Percentiles rank a stretch among this genome's conserved stretches.
phyloP scores from a whole-genome alignment of 2,797 vertebrate species.

The Clarias laeviceps region DNA sequence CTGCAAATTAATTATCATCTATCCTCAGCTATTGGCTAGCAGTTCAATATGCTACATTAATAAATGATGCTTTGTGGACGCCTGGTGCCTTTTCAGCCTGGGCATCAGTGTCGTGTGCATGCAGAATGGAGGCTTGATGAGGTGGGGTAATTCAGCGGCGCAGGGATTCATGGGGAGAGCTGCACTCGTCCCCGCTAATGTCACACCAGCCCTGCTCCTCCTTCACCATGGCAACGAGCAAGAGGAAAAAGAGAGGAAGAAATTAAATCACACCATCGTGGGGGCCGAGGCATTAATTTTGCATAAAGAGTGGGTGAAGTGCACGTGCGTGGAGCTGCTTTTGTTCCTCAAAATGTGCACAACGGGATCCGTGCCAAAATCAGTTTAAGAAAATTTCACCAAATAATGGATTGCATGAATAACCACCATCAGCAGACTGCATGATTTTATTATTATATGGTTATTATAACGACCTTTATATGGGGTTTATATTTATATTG shows the following conservation, averaged over 20 bases:
- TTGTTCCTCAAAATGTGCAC: slow-evolving; percentile 54
- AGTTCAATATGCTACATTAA: slow-evolving; percentile 37
- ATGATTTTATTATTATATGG: slow-evolving; percentile 5
- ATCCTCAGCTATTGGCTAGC: background rate
- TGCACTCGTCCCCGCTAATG: slow-evolving; percentile 73
- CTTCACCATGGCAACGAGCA: slow-evolving; percentile 72
- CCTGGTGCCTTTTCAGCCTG: slow-evolving; percentile 33
- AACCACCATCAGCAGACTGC: background rate
- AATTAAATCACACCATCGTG: slow-evolving; percentile 59
- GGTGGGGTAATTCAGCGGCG: slow-evolving; percentile 53
- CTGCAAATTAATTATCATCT: slow-evolving; percentile 21
- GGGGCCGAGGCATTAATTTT: slow-evolving; percentile 73
- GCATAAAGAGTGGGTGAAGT: slow-evolving; percentile 59
- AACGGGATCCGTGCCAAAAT: background rate
- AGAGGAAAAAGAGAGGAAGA: slow-evolving; percentile 56
- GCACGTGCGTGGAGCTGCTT: slow-evolving; percentile 63
- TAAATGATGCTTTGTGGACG: slow-evolving; percentile 38
- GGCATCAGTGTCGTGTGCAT: slow-evolving; percentile 49
- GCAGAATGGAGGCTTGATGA: slow-evolving; percentile 52
- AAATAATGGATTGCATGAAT: slow-evolving; percentile 8
- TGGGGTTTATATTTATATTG: background rate
- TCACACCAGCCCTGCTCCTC: slow-evolving; percentile 65
- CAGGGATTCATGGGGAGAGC: slow-evolving; percentile 54
- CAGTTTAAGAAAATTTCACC: background rate
- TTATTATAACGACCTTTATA: background rate